Conservation (phyloP, 2,113 vertebrate genomes). For the Lichenostomus cassidix region DNA sequence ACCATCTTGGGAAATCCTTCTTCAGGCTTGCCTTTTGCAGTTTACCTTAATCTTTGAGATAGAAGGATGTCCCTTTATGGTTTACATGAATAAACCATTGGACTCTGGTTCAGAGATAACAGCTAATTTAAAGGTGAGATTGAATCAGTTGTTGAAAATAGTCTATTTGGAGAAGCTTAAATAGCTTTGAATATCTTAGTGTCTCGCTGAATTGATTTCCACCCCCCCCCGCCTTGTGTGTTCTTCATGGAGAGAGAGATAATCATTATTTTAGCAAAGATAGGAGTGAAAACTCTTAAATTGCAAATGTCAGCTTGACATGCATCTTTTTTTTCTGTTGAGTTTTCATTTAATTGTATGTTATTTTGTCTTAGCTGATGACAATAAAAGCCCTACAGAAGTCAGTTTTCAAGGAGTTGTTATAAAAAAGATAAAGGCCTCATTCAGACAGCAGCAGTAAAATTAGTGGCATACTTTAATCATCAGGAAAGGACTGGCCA, state of each 20-base stretch:
- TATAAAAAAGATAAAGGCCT: background rate
- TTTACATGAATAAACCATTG: background rate
- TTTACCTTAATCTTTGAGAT: conserved; percentile 28
- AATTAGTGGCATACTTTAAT: background rate
- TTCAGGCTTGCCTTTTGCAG: conserved; percentile 22
- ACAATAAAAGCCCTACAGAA: background rate
- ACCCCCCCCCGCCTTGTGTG: background rate
- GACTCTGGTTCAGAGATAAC: conserved; percentile 29
- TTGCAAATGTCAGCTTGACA: background rate
- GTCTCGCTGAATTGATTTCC: conserved; percentile 32
- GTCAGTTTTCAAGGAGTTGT: background rate
- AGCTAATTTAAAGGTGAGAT: conserved; percentile 31
- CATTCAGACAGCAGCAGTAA: background rate
- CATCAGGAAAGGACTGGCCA: background rate
- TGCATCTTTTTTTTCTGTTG: background rate
- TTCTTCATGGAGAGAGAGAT: background rate
- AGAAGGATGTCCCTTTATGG: background rate
- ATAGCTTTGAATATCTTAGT: background rate
- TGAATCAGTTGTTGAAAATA: conserved; percentile 39
- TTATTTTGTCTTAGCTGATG: background rate
- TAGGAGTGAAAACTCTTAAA: background rate
- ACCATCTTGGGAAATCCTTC: conserved; percentile 12
- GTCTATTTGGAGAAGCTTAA: conserved; percentile 31
- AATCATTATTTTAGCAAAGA: conserved; percentile 32
- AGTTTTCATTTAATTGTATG: background rate